Evolutionary conservation across 2,113 vertebrate species (phyloP).

Genomic region (Sminthopsis crassicaudata): DNA sequence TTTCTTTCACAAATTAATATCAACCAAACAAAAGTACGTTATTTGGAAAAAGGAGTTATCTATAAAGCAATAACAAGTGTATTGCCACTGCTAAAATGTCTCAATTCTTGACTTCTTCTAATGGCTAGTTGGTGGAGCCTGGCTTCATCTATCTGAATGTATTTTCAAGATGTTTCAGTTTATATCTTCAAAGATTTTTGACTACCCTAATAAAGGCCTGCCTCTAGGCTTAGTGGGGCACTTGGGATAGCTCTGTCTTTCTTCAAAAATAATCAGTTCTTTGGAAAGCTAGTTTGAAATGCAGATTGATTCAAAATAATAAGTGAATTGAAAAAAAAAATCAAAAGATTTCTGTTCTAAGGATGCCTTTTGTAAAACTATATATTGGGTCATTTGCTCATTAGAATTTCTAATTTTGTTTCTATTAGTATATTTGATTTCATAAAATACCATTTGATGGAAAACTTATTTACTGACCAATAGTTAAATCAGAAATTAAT

Average conservation of each 20-base stretch:
- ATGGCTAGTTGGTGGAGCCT: neutral
- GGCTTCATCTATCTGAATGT: neutral
- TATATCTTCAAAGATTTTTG: neutral
- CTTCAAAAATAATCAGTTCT: neutral
- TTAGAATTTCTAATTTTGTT: neutral
- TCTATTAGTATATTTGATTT: slow-evolving; percentile 22
- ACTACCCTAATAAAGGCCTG: neutral
- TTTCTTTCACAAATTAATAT: neutral
- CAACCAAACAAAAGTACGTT: neutral
- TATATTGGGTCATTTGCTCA: slow-evolving; percentile 24
- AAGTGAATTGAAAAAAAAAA: neutral
- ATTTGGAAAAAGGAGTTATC: neutral
- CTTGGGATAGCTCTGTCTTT: neutral
- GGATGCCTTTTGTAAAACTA: neutral
- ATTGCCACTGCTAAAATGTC: neutral
- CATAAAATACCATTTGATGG: neutral
- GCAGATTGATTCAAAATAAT: slow-evolving; percentile 36
- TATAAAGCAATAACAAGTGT: neutral
- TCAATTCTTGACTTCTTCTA: neutral
- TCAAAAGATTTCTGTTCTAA: neutral
- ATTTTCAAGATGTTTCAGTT: neutral
- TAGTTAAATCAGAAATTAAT: neutral
- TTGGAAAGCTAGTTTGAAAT: neutral
- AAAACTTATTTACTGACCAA: neutral
- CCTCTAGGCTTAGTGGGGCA: neutral